phyloP scores from a whole-genome alignment of 2,797 vertebrate species.

The Melanotaenia nigrans region DNA sequence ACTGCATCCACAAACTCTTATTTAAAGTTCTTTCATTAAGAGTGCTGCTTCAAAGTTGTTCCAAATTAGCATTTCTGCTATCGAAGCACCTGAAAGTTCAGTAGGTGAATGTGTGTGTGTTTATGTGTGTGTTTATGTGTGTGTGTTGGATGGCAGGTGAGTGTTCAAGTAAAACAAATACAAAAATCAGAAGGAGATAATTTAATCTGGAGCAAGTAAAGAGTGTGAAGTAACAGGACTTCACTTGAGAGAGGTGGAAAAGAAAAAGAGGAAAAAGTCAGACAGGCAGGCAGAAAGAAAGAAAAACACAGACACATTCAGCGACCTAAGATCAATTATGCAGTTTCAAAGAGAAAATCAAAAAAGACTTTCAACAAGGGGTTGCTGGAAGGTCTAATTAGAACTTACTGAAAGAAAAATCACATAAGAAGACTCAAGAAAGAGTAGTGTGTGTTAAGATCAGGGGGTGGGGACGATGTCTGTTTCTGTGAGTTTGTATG shows the following conservation, averaged over 20 bases:
- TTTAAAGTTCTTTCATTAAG: constrained; percentile 25
- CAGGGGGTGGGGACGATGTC: constrained; percentile 32
- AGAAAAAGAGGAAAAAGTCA: constrained; percentile 31
- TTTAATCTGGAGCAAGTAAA: constrained; percentile 47
- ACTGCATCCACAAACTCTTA: constrained; percentile 32
- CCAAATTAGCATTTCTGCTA: constrained; percentile 16
- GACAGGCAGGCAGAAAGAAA: constrained; percentile 68
- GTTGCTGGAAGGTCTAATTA: constrained; percentile 75
- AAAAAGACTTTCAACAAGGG: constrained; percentile 62
- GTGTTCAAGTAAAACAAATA: constrained; percentile 45
- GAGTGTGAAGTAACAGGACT: constrained; percentile 45
- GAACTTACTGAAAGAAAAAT: constrained; percentile 64
- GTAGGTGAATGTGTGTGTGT: not conserved
- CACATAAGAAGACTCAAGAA: constrained; percentile 71
- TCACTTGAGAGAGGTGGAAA: constrained; percentile 28
- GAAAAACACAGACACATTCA: constrained; percentile 57
- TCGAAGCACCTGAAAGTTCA: constrained; percentile 20
- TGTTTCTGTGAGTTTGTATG: constrained; percentile 42
- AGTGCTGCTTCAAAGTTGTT: constrained; percentile 10
- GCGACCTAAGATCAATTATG: constrained; percentile 57
- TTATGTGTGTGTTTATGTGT: constrained; percentile 3
- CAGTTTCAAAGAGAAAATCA: constrained; percentile 52
- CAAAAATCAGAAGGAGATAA: constrained; percentile 46
- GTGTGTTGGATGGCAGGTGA: not conserved
- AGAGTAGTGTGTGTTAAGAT: constrained; percentile 34